A percentile compares a stretch with the other conserved stretches of the same genome.
Conservation (phyloP, 2,113 vertebrate species). For the Mus spicilegus region DNA sequence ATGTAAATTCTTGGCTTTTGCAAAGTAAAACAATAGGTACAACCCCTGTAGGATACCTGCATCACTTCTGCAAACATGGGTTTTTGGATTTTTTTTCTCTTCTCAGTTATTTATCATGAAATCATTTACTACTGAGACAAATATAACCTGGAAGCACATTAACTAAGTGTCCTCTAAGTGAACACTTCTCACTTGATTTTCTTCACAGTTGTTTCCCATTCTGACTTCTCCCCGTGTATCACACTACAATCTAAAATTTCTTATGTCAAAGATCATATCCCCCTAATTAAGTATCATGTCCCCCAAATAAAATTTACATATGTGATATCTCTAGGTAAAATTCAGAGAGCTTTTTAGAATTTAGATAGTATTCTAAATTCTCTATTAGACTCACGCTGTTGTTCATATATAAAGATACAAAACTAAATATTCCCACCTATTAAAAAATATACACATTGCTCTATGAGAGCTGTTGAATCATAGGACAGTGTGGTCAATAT, state of each 20-base stretch:
- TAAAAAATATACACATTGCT: neutral
- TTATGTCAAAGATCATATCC: neutral
- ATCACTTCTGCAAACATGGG: neutral
- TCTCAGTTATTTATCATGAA: conserved; percentile 17
- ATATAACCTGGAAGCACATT: neutral
- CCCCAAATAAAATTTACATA: neutral
- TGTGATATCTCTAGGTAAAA: conserved; percentile 1
- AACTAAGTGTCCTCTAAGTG: fast-evolving
- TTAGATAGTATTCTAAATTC: conserved; percentile 43
- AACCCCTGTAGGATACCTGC: neutral
- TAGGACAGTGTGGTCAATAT: conserved; percentile 38
- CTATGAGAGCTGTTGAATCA: neutral
- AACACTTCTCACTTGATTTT: neutral
- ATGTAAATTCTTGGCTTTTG: neutral
- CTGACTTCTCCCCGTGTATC: neutral
- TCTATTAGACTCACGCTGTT: neutral
- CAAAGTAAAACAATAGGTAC: neutral
- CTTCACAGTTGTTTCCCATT: neutral
- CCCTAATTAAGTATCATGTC: neutral
- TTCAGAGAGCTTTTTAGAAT: neutral
- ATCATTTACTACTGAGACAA: conserved; percentile 8
- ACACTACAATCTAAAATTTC: neutral
- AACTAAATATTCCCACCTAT: neutral
- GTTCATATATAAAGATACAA: neutral
- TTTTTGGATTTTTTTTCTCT: neutral